These are phyloP conservation scores for Dasypogon diadema DNA, from an alignment of 2,888 invertebrate species.

Conservation along the genomic window DNA sequence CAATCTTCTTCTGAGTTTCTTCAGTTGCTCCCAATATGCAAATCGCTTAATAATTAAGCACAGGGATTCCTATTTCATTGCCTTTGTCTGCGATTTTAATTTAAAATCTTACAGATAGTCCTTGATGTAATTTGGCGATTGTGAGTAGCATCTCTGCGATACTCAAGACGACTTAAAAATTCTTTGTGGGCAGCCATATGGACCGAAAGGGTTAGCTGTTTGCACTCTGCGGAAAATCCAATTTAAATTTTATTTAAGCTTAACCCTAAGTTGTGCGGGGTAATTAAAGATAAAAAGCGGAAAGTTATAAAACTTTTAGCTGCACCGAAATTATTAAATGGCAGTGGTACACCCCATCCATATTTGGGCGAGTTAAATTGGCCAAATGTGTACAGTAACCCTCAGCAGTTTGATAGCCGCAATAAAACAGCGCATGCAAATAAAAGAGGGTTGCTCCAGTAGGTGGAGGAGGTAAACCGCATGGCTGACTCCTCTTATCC, in stretches of 20 bases:
- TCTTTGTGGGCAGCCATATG: slow-evolving; percentile 18
- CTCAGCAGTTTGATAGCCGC: slow-evolving; percentile 53
- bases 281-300: slow-evolving; percentile 61
- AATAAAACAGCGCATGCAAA: slow-evolving; percentile 55
- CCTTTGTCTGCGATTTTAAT: slow-evolving; percentile 43
- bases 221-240: slow-evolving; percentile 52
- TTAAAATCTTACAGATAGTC: slow-evolving; percentile 11
- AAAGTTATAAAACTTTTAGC: slow-evolving; percentile 60
- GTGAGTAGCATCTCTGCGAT: slow-evolving; percentile 36
- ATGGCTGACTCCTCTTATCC: slow-evolving; percentile 52
- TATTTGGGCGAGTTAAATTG: slow-evolving; percentile 53
- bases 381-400: slow-evolving; percentile 50
- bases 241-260: slow-evolving; percentile 56
- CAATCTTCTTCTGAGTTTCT: slow-evolving; percentile 24
- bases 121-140: slow-evolving; percentile 42
- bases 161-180: slow-evolving; percentile 36
- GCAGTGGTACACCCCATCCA: slow-evolving; percentile 8
- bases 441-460: slow-evolving; percentile 48
- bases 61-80: slow-evolving; percentile 26
- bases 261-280: slow-evolving; percentile 54
- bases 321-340: slow-evolving; percentile 57
- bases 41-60: slow-evolving; percentile 56
- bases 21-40: slow-evolving; percentile 53
- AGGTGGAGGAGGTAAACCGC: slow-evolving; percentile 34
- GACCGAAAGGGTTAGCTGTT: slow-evolving; percentile 49